Evolutionary conservation across 2,797 vertebrate species (phyloP).

Genomic region (Menidia menidia): DNA sequence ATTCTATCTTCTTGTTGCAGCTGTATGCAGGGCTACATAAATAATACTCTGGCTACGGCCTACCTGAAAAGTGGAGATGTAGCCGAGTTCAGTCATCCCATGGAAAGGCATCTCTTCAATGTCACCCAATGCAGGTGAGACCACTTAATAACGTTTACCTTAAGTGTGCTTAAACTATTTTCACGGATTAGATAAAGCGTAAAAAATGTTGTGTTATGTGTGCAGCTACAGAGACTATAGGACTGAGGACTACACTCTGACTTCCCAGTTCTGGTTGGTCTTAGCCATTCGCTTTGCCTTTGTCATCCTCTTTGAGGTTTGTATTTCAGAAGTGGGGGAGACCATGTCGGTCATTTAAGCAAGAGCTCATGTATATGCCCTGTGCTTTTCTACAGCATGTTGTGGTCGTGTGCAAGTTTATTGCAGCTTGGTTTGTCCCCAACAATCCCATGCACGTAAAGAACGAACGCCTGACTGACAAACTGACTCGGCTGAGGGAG

Average conservation of each 20-base stretch:
- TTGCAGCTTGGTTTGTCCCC: conserved; percentile 92
- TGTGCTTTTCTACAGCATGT: conserved; percentile 83
- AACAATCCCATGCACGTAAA: conserved; percentile 85
- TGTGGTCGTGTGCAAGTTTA: conserved; percentile 89
- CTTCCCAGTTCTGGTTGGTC: conserved; percentile 90
- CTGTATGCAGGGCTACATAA: conserved; percentile 90
- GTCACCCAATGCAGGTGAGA: conserved; percentile 89
- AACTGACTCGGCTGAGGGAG: conserved; percentile 68
- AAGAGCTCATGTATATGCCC: not conserved
- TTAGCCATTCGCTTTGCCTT: conserved; percentile 91
- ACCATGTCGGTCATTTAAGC: not conserved
- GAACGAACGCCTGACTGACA: conserved; percentile 80
- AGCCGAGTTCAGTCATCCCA: conserved; percentile 6
- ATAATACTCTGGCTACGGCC: conserved; percentile 88
- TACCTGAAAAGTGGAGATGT: conserved; percentile 19
- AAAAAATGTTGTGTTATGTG: conserved; percentile 5
- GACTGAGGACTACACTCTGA: conserved; percentile 80
- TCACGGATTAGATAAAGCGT: not conserved
- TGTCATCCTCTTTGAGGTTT: conserved; percentile 94
- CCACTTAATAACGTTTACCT: not conserved
- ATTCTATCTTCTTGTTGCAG: conserved; percentile 67
- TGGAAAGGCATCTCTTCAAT: not conserved
- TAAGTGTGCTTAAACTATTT: fast-evolving
- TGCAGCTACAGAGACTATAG: conserved; percentile 92
- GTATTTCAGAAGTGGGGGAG: not conserved